These are phyloP conservation scores for Laodelphax striatellus DNA, from an alignment of 1,140 invertebrate species.

Conservation along the genomic window DNA sequence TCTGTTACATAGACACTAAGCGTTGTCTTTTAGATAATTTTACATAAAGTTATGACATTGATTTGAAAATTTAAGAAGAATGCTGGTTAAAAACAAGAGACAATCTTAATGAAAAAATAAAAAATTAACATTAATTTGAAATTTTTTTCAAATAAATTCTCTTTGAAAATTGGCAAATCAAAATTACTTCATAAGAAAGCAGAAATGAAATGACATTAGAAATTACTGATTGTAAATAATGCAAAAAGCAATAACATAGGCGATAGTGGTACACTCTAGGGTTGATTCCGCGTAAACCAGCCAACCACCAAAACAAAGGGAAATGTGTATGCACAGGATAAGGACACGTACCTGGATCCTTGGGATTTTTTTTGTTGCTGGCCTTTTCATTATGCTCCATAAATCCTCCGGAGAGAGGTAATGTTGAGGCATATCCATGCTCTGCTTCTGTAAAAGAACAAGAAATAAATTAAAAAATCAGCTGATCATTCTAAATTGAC, in stretches of 20 bases:
- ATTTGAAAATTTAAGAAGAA: too few relatives aligned
- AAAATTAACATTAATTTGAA: too few relatives aligned
- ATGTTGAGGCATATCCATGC: slow-evolving; percentile 79
- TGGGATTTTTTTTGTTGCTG: slow-evolving; percentile 76
- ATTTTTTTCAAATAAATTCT: too few relatives aligned
- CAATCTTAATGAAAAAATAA: too few relatives aligned
- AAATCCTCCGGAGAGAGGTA: slow-evolving; percentile 66
- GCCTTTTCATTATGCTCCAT: slow-evolving; percentile 59
- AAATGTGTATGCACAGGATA: slow-evolving; percentile 11
- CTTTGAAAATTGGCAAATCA: background rate
- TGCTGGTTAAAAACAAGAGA: too few relatives aligned
- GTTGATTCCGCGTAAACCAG: background rate
- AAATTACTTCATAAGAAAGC: background rate
- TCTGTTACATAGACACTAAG: too few relatives aligned
- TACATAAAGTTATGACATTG: too few relatives aligned
- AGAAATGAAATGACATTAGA: background rate
- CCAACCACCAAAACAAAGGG: slow-evolving; percentile 2
- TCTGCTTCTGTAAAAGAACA: slow-evolving; percentile 65
- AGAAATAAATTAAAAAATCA: slow-evolving; percentile 44
- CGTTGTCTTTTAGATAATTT: too few relatives aligned
- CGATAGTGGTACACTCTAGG: background rate
- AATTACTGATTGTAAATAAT: background rate
- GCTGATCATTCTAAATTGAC: slow-evolving; percentile 41
- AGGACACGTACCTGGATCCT: slow-evolving; percentile 62
- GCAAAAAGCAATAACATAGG: background rate